A percentile compares a stretch with the other conserved stretches of the same genome.
Evolutionary conservation across 2,888 invertebrate genomes (phyloP).

Genomic region (Chironomus tentans): DNA sequence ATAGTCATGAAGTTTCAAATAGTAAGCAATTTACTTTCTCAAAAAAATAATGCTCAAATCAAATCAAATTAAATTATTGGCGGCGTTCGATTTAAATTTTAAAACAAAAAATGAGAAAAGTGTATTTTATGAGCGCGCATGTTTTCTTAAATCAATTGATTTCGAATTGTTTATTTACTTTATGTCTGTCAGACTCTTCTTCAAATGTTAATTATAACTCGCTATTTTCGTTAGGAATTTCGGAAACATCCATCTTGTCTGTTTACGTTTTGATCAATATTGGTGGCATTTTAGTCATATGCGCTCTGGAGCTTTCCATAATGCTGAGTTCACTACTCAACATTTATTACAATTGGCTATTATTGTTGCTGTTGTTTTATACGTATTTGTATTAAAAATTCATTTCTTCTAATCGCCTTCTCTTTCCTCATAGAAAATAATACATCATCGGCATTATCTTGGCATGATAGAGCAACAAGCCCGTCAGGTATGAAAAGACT

Average conservation of each 20-base stretch:
- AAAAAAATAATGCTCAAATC: not conserved
- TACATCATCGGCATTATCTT: slow-evolving; percentile 14
- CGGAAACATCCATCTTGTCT: too few relatives aligned
- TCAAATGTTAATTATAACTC: too few relatives aligned
- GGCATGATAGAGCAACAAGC: slow-evolving; percentile 19
- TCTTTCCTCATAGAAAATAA: slow-evolving; percentile 11
- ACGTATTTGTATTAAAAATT: not conserved
- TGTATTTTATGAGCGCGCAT: not conserved
- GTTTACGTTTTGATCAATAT: too few relatives aligned
- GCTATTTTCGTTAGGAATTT: too few relatives aligned
- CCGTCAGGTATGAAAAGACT: slow-evolving; percentile 16
- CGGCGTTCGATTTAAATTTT: too few relatives aligned
- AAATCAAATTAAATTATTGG: too few relatives aligned
- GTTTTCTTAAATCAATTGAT: not conserved
- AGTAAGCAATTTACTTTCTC: slow-evolving; percentile 1
- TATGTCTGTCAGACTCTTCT: too few relatives aligned
- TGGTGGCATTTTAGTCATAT: too few relatives aligned
- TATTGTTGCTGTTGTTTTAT: not conserved
- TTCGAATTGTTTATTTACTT: too few relatives aligned
- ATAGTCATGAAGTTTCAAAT: slow-evolving; percentile 22
- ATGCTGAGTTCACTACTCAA: too few relatives aligned
- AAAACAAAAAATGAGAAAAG: too few relatives aligned
- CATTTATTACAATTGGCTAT: not conserved
- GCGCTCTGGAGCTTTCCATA: too few relatives aligned
- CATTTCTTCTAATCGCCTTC: not conserved